Evolutionary conservation across 2,797 vertebrate species (phyloP).

Genomic region (Tenualosa thibaudeaui): DNA sequence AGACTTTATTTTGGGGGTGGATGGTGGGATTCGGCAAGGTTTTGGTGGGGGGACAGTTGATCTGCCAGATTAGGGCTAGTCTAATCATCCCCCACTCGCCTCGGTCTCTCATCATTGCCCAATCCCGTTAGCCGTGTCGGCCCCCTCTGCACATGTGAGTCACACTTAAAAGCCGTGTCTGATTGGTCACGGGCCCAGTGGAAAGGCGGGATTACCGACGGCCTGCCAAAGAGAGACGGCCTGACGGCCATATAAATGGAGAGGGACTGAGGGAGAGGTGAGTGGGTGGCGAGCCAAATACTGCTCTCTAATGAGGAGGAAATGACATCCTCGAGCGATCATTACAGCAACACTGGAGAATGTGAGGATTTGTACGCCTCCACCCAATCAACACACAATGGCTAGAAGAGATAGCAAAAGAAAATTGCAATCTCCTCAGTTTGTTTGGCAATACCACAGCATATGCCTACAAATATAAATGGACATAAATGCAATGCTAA

Average conservation of each 20-base stretch:
- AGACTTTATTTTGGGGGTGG: not conserved
- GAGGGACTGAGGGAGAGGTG: not conserved
- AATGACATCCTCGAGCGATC: slow-evolving; percentile 3
- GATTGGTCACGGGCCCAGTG: slow-evolving; percentile 71
- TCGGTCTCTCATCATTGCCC: slow-evolving; percentile 57
- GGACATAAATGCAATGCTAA: not conserved
- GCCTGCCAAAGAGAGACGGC: slow-evolving; percentile 58
- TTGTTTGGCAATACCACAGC: not conserved
- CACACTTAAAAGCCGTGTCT: slow-evolving; percentile 61
- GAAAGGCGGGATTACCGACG: slow-evolving; percentile 69
- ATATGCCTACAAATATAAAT: too few species aligned
- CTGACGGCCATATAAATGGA: not conserved
- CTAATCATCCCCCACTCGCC: slow-evolving; percentile 54
- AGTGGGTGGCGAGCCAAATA: not conserved
- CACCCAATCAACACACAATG: not conserved
- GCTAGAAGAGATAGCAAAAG: not conserved
- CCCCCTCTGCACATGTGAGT: slow-evolving; percentile 44
- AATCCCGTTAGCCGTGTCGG: slow-evolving; percentile 73
- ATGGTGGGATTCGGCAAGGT: too few species aligned
- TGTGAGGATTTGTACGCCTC: not conserved
- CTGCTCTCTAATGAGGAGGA: not conserved
- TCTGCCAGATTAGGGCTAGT: slow-evolving; percentile 44
- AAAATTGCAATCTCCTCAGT: not conserved
- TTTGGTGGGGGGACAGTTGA: slow-evolving; percentile 14
- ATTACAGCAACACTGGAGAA: slow-evolving; percentile 4